Evolutionary conservation across 2,113 vertebrate genomes (phyloP), one percentile per base, ranked within the genome.

Genomic region (Mugil cephalus): DNA sequence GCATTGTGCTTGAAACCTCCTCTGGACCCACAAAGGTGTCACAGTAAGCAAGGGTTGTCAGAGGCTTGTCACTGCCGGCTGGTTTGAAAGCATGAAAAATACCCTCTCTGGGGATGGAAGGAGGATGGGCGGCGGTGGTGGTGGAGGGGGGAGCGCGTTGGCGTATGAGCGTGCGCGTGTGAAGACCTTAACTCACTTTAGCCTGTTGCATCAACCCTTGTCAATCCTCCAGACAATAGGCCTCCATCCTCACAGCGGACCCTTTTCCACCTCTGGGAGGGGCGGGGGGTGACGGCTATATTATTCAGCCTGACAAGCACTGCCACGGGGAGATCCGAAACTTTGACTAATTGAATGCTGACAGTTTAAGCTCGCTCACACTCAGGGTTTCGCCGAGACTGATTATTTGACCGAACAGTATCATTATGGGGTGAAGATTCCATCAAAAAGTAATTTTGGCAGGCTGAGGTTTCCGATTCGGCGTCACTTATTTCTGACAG

Each of bases 151-250:
- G 56, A 47, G 51, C 17, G 77, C 53, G 70, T 21, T 4, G 11
- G 30, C 58, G 61, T 73, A 54, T 69, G 58, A 38, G 62, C 67
- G 74, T 8, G 76, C 2, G 19, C 55, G 63, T 68, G 66, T 60
- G 82, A 19, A 52, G 52, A 66, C 58, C 53, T 85, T 80, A 81
- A 83, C 71, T 88, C 80, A 67, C 78, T 90, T 82, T 55, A 77
- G 75, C 87, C 84, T 90, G 89, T 87, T 86, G 85, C 83, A 84
- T 90, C 86, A 90, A 82, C 58, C 74, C 74, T 61, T 90, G 92
- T 93, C 93, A 93, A 63, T 93, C 88, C 87, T 80, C 77, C 74
- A 85, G 89, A 93, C 89, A 90, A 91, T 77, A 87, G 79, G 89
- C 80, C 78, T 88, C 82, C 82, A 61, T 84, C 82, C 67, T 63